Conservation (phyloP, 1,140 invertebrate species). For the Trypoxylus dichotomus region DNA sequence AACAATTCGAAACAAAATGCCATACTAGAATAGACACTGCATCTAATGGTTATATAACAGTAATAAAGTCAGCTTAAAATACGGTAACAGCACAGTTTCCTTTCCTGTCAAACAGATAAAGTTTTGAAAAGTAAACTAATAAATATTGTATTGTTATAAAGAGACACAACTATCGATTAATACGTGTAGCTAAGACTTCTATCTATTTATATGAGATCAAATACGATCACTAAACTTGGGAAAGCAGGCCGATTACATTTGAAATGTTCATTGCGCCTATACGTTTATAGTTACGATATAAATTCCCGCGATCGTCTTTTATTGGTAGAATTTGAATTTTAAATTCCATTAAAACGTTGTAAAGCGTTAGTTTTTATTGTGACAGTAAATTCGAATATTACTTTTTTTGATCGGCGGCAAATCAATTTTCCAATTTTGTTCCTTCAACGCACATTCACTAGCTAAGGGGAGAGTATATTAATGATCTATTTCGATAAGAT, state of each 20-base stretch:
- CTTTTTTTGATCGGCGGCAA: not conserved
- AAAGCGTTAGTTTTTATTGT: conserved; percentile 15
- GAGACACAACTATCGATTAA: not conserved
- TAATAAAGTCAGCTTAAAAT: no score
- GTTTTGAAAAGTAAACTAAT: no score
- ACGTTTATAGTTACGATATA: not conserved
- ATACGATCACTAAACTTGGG: not conserved
- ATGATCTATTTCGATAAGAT: not conserved
- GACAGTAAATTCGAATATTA: conserved; percentile 20
- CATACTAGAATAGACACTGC: no score
- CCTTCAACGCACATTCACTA: not conserved
- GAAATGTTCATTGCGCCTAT: conserved; percentile 7
- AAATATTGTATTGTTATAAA: not conserved
- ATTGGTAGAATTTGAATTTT: conserved; percentile 17
- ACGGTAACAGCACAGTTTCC: no score
- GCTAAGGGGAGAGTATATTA: not conserved
- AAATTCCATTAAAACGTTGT: conserved; percentile 22
- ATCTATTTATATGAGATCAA: not conserved
- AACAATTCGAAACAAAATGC: no score
- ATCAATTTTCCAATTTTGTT: not conserved
- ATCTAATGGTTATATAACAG: no score
- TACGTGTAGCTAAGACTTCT: not conserved
- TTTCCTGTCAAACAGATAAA: no score
- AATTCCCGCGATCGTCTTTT: conserved; percentile 11
- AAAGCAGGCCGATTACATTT: not conserved